Evolutionary conservation across 2,797 vertebrate species (phyloP).

Genomic region (Onychomys arenicola): DNA sequence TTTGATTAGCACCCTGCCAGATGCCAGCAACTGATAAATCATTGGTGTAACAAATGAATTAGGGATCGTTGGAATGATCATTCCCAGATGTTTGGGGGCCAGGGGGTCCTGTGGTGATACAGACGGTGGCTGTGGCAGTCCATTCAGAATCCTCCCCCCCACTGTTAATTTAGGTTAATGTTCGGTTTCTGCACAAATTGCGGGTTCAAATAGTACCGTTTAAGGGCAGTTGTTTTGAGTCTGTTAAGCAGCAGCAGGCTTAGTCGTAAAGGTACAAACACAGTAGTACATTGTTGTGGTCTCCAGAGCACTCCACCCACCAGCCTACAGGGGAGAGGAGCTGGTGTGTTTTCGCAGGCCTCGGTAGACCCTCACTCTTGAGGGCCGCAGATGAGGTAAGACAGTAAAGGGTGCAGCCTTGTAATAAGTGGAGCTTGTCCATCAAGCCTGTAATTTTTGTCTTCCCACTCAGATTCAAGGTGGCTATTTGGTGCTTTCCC

Average conservation of each 20-base stretch:
- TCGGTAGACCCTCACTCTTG: slow-evolving; percentile 54
- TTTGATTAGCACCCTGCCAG: slow-evolving; percentile 71
- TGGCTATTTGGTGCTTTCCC: slow-evolving; percentile 85
- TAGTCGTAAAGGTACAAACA: slow-evolving; percentile 79
- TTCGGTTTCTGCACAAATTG: neutral
- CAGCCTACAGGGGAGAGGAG: slow-evolving; percentile 2
- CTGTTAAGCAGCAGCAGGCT: slow-evolving; percentile 70
- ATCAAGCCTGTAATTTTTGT: slow-evolving; percentile 86
- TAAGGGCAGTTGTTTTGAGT: slow-evolving; percentile 76
- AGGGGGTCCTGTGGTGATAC: slow-evolving; percentile 62
- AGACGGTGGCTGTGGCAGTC: slow-evolving; percentile 62
- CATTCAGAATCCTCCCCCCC: neutral
- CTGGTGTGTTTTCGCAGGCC: slow-evolving; percentile 63
- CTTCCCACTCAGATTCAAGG: slow-evolving; percentile 84
- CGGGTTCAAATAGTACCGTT: slow-evolving; percentile 65
- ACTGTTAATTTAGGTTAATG: neutral
- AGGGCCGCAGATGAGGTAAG: slow-evolving; percentile 78
- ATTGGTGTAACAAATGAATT: slow-evolving; percentile 76
- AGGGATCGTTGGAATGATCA: slow-evolving; percentile 75
- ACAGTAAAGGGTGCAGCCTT: slow-evolving; percentile 80
- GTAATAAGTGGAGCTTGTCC: slow-evolving; percentile 82
- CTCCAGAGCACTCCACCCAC: neutral
- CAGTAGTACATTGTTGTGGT: slow-evolving; percentile 59
- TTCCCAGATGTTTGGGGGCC: slow-evolving; percentile 84
- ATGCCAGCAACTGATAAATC: slow-evolving; percentile 69